Base-by-base conservation (phyloP, 1,140 invertebrate genomes). In the Papilio xuthus region DNA sequence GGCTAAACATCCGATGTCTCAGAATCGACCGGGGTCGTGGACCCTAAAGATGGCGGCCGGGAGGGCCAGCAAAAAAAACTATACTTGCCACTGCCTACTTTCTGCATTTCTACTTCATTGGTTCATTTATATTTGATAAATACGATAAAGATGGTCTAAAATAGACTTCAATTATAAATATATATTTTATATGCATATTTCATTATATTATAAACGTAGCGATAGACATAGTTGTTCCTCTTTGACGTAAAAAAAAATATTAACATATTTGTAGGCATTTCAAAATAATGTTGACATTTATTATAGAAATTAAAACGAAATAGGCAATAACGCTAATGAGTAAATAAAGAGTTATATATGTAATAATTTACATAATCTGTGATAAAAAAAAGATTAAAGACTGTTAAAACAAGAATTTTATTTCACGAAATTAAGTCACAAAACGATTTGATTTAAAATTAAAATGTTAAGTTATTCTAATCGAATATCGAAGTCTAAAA, bases 1-100 rank as follows among this genome's bases (percentile, higher is more conserved):
- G 86, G 92, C 90, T 93, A 92, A 93, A 91, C 92, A 92, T 88
- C 88, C 89, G 87, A 85, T 93, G 91, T 93, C 89, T 87, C 81
- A 81, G 85, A 88, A 90, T 89, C 90, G 88, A 90, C 89, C 80
- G 85, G 80, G 85, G 83, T 85, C 81, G 86, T 79, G 79, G 83
- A 90, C 81, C 86, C 79, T 82, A 89, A 92, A 92, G 72, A 90
- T 91, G 89, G 89, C 89, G 81, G 85, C 47, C 80, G 76, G 71
- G 83, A 89, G 78, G 77, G 87, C 79, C 84, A 87, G 86, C 85
- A 87, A 82, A 86, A 86, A n/a, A 72, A 81, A 74, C 13, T 50
- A 80, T 60, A 78, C 73, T 18, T 44, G n/a, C 20, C 32, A 9
- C 32, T 76, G n/a, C 56, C 74, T 26, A 76, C 74, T 60, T 15